Conservation (phyloP, 2,113 vertebrate genomes). For the Dipodomys stephensi region DNA sequence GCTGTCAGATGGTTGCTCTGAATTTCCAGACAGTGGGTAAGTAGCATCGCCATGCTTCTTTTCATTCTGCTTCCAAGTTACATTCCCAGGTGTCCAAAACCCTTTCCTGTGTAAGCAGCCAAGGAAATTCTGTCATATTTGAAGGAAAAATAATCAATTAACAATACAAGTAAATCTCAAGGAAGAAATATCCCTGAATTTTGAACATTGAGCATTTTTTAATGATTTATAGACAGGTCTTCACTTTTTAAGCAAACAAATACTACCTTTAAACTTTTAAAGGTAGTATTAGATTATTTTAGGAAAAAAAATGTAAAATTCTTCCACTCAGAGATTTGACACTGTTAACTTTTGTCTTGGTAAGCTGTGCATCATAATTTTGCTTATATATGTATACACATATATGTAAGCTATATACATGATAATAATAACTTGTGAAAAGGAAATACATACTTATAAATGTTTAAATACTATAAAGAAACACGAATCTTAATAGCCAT, state of each 20-base stretch:
- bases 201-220: conserved; percentile 30
- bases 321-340: background rate
- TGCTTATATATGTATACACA: background rate
- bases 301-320: background rate
- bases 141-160: background rate
- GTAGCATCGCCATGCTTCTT: background rate
- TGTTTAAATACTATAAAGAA: background rate
- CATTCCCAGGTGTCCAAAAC: background rate
- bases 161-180: background rate
- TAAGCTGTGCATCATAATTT: background rate
- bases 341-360: background rate
- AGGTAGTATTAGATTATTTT: background rate
- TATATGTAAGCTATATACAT: background rate
- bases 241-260: background rate
- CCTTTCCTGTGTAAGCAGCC: background rate
- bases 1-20: conserved; percentile 98
- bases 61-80: background rate
- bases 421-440: background rate
- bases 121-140: background rate
- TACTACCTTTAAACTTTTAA: background rate
- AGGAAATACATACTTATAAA: background rate
- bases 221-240: background rate
- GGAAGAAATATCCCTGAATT: background rate
- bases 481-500: background rate
- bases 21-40: conserved; percentile 99